Percentiles rank a stretch among this genome's conserved stretches.
These are phyloP conservation scores for Oopsacas minuta DNA, from an alignment of 37 sponge, comb jelly and placozoan species.

Conservation along the genomic window DNA sequence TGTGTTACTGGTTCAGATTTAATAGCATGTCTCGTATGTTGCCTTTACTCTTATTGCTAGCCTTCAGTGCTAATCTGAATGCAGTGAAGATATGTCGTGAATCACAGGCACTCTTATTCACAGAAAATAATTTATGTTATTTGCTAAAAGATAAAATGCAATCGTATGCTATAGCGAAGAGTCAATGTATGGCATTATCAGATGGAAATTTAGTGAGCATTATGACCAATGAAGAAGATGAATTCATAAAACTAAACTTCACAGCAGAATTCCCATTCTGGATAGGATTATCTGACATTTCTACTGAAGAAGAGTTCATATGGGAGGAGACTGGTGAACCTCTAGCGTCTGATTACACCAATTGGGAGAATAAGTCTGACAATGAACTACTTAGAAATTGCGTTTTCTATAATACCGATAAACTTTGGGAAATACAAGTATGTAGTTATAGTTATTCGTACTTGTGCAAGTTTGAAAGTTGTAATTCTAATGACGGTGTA, in stretches of 20 bases:
- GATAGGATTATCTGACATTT: neutral
- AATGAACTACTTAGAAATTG: neutral
- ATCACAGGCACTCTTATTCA: neutral
- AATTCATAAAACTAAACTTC: neutral
- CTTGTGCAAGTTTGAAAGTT: neutral
- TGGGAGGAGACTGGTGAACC: neutral
- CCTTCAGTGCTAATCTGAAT: neutral
- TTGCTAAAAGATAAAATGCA: neutral
- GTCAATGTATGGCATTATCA: neutral
- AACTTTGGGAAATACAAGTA: neutral
- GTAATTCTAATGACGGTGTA: neutral
- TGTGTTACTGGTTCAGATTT: neutral
- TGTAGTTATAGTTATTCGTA: neutral
- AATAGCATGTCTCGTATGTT: neutral
- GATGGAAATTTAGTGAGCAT: neutral
- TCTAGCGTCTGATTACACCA: neutral
- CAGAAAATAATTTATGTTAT: neutral
- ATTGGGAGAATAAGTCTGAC: neutral
- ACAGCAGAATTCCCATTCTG: neutral
- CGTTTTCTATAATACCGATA: neutral
- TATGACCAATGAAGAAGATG: neutral
- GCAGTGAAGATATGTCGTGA: constrained; percentile 16
- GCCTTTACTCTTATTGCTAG: neutral
- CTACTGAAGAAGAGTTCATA: neutral
- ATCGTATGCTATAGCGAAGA: neutral